phyloP scores from a whole-genome alignment of 2,888 invertebrate species.

The Subacronicta megacephala region DNA sequence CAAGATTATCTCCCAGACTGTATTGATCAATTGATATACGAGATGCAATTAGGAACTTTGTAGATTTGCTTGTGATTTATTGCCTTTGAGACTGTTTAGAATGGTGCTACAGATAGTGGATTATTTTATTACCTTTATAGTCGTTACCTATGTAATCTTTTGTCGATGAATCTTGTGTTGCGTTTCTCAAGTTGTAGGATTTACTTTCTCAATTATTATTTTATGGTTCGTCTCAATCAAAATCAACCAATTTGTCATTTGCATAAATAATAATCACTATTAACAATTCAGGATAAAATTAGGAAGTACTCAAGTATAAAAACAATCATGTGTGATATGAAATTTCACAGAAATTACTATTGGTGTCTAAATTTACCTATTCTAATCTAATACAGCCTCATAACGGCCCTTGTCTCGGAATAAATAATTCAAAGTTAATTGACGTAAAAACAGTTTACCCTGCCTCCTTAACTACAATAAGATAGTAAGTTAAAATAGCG shows the following conservation, averaged over 20 bases:
- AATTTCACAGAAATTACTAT: no score
- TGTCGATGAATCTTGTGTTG: neutral
- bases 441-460: neutral
- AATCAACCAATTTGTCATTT: no score
- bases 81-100: conserved; percentile 4
- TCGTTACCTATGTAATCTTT: no score
- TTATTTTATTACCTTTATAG: neutral
- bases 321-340: no score
- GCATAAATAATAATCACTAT: no score
- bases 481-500: conserved; percentile 77
- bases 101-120: neutral
- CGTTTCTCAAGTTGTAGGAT: no score
- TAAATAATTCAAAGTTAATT: neutral
- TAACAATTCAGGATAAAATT: no score
- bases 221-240: no score
- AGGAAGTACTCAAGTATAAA: no score
- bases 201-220: no score
- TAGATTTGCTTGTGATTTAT: conserved; percentile 13
- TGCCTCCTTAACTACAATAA: conserved; percentile 71
- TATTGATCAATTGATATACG: conserved; percentile 26
- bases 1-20: conserved; percentile 10
- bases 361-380: no score
- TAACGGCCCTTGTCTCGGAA: neutral
- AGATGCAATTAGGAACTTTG: neutral
- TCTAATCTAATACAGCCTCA: no score